Base-by-base conservation (phyloP, 2,797 vertebrate species). In the Chaetodon trifasciatus region DNA sequence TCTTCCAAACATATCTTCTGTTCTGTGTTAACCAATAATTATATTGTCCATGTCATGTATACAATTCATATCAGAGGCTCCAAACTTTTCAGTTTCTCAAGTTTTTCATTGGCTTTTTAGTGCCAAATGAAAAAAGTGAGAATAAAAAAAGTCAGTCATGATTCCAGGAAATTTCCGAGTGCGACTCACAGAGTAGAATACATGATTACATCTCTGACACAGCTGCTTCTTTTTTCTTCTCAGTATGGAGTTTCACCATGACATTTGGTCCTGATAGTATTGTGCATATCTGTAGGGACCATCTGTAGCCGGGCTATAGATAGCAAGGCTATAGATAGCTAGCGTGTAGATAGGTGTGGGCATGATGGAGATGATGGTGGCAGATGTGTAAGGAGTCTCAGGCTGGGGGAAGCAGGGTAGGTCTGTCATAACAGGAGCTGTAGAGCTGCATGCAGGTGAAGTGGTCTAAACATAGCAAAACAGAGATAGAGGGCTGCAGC, bases 381-480 rank as follows among this genome's bases (percentile, higher is more conserved):
- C 72, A 70, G 88, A 91, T 88, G 88, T 77, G n/a, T 52, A 15
- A 56, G 66, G 60, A 72, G 58, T 58, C 72, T 80, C 28, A 77
- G 35, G 68, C 84, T 75, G 44, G 28, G 70, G 53, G 49, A 42
- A 57, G 39, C 8, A 1, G 67, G 44, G 52, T 4, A 24, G 56
- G 63, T 35, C 61, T 50, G 53, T 65, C 40, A 32, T 28, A 56
- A 64, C 37, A 49, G 44, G 42, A 39, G 49, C 61, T 52, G 53
- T 8, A 60, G 61, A 76, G 62, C 24, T 37, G 50, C n/a, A 86
- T 89, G 81, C 86, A 88, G 88, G 81, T 84, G 83, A 81, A 67
- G 82, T 70, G 74, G 52, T 90, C 81, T 82, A 84, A 90, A 91
- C 74, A 83, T 75, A 80, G 83, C 39, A 53, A 50, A 65, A 52